Percentiles rank a stretch among this genome's conserved stretches.
These are phyloP conservation scores for Nomada lathburiana DNA, from an alignment of 2,888 invertebrate genomes.

Conservation along the genomic window DNA sequence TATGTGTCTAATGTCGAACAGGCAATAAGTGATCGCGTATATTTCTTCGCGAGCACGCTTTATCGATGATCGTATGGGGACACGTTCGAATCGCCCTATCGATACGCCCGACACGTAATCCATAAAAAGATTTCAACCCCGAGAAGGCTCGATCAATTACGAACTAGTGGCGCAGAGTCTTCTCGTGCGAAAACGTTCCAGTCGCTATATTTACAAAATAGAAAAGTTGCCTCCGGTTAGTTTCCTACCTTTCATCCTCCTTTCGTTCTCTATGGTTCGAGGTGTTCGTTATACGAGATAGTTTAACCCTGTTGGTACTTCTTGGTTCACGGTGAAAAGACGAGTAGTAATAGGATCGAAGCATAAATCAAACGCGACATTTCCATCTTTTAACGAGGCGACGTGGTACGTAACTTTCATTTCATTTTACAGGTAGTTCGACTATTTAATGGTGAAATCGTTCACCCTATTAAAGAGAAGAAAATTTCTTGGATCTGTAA, in stretches of 20 bases:
- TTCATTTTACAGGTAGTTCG: too few relatives aligned
- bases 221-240: background rate
- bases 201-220: slow-evolving; percentile 7
- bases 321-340: background rate
- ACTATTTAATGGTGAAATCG: too few relatives aligned
- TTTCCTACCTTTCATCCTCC: too few relatives aligned
- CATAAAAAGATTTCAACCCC: slow-evolving; percentile 17
- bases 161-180: background rate
- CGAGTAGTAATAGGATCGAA: background rate
- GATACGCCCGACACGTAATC: slow-evolving; percentile 28
- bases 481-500: too few relatives aligned
- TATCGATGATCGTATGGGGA: background rate
- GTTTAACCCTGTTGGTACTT: background rate
- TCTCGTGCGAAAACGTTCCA: background rate
- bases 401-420: background rate
- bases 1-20: slow-evolving; percentile 43
- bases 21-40: slow-evolving; percentile 7
- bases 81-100: slow-evolving; percentile 5
- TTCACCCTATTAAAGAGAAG: too few relatives aligned
- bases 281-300: background rate
- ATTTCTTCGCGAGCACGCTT: slow-evolving; percentile 16
- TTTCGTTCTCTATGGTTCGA: background rate
- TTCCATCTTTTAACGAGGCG: background rate
- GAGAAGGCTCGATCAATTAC: slow-evolving; percentile 24
- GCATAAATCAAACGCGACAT: background rate